A percentile compares a stretch with the other conserved stretches of the same genome.
These are phyloP conservation scores for Peromyscus leucopus DNA, from an alignment of 2,113 vertebrate genomes.

Conservation along the genomic window DNA sequence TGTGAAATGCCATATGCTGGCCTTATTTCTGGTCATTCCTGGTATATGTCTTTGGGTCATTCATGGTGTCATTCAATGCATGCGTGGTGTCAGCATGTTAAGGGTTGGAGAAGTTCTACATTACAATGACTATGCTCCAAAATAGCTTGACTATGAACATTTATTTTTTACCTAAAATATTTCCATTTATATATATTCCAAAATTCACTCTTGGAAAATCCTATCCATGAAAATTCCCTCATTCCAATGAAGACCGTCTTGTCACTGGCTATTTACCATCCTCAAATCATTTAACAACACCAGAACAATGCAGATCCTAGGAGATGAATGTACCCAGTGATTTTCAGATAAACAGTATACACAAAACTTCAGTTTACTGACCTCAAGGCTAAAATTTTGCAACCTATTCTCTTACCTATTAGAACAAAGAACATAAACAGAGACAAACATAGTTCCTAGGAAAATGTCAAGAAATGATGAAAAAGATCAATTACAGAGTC, in stretches of 20 bases:
- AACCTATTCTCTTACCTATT: not conserved
- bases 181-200: not conserved
- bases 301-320: too few relatives aligned
- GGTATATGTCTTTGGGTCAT: not conserved
- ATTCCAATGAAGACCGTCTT: not conserved
- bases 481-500: not conserved
- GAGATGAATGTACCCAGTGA: not conserved
- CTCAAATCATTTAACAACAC: not conserved
- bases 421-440: conserved; percentile 4
- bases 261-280: not conserved
- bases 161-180: not conserved
- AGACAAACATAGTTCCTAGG: conserved; percentile 26
- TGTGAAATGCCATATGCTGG: not conserved
- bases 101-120: not conserved
- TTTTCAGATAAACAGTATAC: not conserved
- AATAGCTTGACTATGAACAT: not conserved
- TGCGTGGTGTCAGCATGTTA: not conserved
- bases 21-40: not conserved
- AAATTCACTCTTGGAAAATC: not conserved
- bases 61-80: not conserved
- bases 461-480: not conserved
- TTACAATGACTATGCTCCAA: not conserved
- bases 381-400: not conserved
- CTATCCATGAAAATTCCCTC: not conserved
- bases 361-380: not conserved